Conservation (phyloP, 2,888 invertebrate genomes). For the Zeuzera pyrina region DNA sequence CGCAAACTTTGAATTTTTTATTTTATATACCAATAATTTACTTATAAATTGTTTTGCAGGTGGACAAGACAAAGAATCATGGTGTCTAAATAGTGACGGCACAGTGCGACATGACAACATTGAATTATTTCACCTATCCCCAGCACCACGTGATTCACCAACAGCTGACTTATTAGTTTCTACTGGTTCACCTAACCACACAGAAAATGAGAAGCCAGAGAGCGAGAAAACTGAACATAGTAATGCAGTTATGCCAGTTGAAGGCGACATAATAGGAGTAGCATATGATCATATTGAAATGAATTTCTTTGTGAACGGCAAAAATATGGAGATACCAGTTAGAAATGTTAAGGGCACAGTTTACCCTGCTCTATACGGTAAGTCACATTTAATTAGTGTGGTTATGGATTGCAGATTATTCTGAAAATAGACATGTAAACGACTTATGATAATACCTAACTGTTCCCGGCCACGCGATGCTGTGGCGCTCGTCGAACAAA, state of each 20-base stretch:
- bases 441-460: not conserved
- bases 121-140: constrained; percentile 78
- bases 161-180: constrained; percentile 55
- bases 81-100: constrained; percentile 95
- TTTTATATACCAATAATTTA: not conserved
- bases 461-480: no score
- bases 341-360: constrained; percentile 92
- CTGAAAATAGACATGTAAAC: not conserved
- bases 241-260: constrained; percentile 78
- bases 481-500: no score
- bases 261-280: constrained; percentile 95
- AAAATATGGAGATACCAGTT: constrained; percentile 86
- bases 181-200: constrained; percentile 41
- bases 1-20: no score
- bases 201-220: constrained; percentile 38
- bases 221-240: constrained; percentile 30
- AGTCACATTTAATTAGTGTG: no score
- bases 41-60: constrained; percentile 60
- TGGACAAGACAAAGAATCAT: constrained; percentile 91
- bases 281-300: constrained; percentile 97
- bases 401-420: not conserved
- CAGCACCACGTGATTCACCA: constrained; percentile 54
- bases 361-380: constrained; percentile 94
- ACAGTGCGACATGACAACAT: constrained; percentile 88
- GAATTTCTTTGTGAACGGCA: constrained; percentile 95